These are phyloP conservation scores for Mus caroli DNA, from an alignment of 2,797 vertebrate genomes.

Conservation along the genomic window DNA sequence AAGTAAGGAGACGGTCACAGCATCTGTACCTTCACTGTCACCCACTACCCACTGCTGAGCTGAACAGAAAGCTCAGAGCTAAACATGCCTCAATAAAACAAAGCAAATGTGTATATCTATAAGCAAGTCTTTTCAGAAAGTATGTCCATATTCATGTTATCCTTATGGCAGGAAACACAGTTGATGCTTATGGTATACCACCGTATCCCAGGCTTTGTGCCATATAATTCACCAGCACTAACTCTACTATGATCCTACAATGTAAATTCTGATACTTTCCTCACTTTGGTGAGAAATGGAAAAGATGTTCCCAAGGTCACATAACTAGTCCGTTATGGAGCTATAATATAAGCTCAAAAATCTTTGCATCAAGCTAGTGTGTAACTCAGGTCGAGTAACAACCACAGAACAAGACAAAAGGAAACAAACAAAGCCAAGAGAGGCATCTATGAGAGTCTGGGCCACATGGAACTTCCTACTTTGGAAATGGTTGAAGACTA, in stretches of 20 bases:
- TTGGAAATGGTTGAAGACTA: neutral
- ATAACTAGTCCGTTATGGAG: neutral
- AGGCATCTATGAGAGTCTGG: neutral
- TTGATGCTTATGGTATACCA: neutral
- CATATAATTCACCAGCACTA: neutral
- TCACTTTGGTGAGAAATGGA: neutral
- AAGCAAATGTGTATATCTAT: neutral
- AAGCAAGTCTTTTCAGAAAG: neutral
- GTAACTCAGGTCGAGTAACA: neutral
- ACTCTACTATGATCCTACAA: neutral
- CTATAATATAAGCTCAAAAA: neutral
- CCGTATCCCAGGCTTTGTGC: neutral
- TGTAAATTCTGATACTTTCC: neutral
- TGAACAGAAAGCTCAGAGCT: too few species aligned
- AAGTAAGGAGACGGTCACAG: neutral
- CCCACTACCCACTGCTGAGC: neutral
- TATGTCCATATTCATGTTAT: neutral
- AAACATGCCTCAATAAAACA: neutral
- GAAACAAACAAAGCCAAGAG: neutral
- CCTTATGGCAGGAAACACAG: neutral
- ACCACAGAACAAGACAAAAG: neutral
- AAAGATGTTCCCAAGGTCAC: neutral
- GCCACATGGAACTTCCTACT: neutral
- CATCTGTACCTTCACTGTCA: neutral
- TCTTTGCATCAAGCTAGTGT: neutral